These are phyloP conservation scores for Cygnus olor DNA, from an alignment of 2,797 vertebrate genomes.

Conservation along the genomic window DNA sequence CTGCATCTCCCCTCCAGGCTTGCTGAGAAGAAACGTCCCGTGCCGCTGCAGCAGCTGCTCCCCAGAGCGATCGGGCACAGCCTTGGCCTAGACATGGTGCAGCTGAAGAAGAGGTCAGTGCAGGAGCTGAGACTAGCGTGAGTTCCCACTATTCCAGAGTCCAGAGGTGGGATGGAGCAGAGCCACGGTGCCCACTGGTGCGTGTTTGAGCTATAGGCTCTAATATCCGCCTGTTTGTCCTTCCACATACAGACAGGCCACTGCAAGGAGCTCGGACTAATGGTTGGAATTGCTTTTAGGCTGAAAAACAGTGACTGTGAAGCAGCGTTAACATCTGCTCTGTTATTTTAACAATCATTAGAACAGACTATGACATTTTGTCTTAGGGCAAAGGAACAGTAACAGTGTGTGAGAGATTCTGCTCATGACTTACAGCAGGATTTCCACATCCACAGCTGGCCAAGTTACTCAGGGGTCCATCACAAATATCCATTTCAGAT, in stretches of 20 bases:
- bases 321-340: not conserved
- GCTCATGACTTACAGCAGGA: not conserved
- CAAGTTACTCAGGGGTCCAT: not conserved
- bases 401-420: not conserved
- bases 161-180: not conserved
- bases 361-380: not conserved
- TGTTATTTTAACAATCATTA: not conserved
- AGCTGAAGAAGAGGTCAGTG: not conserved
- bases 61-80: rapidly evolving
- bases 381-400: not conserved
- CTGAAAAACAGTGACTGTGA: not conserved
- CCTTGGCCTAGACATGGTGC: not conserved
- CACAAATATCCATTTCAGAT: not conserved
- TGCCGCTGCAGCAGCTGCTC: rapidly evolving
- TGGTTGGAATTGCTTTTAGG: not conserved
- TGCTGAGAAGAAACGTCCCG: not conserved
- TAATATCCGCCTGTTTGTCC: not conserved
- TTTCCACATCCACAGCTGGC: rapidly evolving
- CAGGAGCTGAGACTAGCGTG: not conserved
- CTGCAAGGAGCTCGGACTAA: not conserved
- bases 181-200: not conserved
- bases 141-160: not conserved
- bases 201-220: not conserved
- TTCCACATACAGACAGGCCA: not conserved
- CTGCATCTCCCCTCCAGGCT: not conserved